phyloP scores from a whole-genome alignment of 2,113 vertebrate genomes.

The Python bivittatus region DNA sequence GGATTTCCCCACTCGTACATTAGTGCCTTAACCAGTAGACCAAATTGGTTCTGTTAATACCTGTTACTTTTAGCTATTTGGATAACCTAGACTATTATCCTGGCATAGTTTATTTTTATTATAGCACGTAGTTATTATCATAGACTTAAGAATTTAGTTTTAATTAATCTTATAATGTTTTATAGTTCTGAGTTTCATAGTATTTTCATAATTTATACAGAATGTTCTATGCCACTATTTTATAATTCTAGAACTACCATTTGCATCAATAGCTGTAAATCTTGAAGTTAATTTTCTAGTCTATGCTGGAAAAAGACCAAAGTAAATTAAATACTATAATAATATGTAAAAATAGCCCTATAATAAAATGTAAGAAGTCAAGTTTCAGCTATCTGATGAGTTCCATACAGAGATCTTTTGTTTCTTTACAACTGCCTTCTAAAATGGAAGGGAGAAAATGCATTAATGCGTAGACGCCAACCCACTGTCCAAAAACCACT shows the following conservation, averaged over 20 bases:
- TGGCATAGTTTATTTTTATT: too few relatives aligned
- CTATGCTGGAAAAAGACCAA: neutral
- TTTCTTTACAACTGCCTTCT: neutral
- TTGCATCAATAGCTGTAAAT: neutral
- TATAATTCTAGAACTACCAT: neutral
- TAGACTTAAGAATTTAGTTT: too few relatives aligned
- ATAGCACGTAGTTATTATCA: too few relatives aligned
- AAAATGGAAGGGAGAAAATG: neutral
- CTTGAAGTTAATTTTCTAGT: neutral
- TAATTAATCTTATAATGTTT: too few relatives aligned
- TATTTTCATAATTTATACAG: neutral
- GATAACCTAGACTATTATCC: too few relatives aligned
- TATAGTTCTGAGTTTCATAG: too few relatives aligned
- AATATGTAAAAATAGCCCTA: neutral
- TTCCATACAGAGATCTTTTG: neutral
- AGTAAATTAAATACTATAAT: neutral
- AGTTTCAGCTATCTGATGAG: neutral
- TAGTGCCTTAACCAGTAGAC: too few relatives aligned
- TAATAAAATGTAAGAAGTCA: neutral
- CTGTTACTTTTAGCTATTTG: too few relatives aligned
- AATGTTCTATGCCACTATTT: neutral
- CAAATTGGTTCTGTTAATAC: too few relatives aligned
- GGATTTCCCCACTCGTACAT: too few relatives aligned
- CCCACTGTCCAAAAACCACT: neutral
- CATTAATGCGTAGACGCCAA: neutral